phyloP scores from a whole-genome alignment of 2,888 invertebrate genomes.

The Teleogryllus oceanicus region DNA sequence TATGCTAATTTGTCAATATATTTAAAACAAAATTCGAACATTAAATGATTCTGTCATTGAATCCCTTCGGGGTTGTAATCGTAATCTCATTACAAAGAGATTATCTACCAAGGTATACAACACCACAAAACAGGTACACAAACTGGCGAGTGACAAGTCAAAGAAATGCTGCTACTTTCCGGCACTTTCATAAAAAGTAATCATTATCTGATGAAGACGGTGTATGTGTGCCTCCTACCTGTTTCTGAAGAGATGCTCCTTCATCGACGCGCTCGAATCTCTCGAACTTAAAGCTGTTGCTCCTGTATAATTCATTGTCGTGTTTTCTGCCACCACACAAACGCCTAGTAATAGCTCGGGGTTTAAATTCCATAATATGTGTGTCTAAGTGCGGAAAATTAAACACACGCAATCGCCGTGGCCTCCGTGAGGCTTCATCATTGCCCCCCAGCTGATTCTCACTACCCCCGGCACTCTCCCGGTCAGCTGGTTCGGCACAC shows the following conservation, averaged over 20 bases:
- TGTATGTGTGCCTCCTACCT: constrained; percentile 42
- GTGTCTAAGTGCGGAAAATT: constrained; percentile 37
- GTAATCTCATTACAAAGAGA: too few relatives aligned
- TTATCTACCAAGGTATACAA: too few relatives aligned
- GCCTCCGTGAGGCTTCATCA: constrained; percentile 35
- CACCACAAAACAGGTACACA: too few relatives aligned
- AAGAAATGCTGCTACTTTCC: too few relatives aligned
- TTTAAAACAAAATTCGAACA: too few relatives aligned
- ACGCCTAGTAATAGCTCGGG: constrained; percentile 62
- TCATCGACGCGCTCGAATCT: constrained; percentile 69
- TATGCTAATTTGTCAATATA: too few relatives aligned
- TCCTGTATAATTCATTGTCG: constrained; percentile 81
- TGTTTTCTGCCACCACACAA: constrained; percentile 46
- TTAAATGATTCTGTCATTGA: too few relatives aligned
- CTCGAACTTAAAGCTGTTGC: constrained; percentile 85
- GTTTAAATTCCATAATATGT: constrained; percentile 45
- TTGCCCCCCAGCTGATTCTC: constrained; percentile 35
- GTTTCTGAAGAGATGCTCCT: constrained; percentile 50
- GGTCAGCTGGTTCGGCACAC: constrained; percentile 30
- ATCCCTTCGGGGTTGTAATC: too few relatives aligned
- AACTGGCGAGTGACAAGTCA: too few relatives aligned
- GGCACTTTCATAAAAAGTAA: too few relatives aligned
- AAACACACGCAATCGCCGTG: constrained; percentile 36
- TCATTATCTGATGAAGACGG: too few relatives aligned
- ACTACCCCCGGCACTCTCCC: constrained; percentile 30